Percentiles rank a stretch among this genome's conserved stretches.
phyloP scores from a whole-genome alignment of 2,113 vertebrate species.

The Coturnix japonica region DNA sequence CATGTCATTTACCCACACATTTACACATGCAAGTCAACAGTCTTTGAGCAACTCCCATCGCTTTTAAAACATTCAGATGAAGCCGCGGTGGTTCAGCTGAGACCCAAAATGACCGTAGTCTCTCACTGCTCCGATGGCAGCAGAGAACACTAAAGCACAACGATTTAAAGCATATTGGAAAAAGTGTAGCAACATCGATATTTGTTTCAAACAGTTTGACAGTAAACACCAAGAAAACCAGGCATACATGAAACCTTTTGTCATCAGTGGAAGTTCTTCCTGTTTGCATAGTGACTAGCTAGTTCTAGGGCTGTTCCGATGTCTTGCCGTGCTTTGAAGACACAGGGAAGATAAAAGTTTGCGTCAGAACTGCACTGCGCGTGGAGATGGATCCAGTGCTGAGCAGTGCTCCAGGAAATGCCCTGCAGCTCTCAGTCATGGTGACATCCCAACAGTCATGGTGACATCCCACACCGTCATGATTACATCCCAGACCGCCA shows the following conservation, averaged over 20 bases:
- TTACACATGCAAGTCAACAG: constrained; percentile 15
- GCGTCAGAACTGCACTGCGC: accelerated
- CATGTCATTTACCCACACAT: background rate
- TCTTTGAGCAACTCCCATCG: background rate
- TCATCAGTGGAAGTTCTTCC: background rate
- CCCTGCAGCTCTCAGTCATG: too few relatives aligned
- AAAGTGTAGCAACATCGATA: background rate
- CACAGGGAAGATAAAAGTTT: background rate
- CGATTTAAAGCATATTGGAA: background rate
- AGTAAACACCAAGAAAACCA: background rate
- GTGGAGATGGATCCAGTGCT: background rate
- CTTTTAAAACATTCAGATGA: background rate
- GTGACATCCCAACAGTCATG: too few relatives aligned
- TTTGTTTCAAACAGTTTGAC: background rate
- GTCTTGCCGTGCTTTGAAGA: background rate
- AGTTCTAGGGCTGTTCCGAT: background rate
- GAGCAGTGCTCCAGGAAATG: background rate
- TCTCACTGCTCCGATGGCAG: background rate
- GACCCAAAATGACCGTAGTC: background rate
- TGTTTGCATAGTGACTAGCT: constrained; percentile 55
- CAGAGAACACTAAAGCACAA: constrained; percentile 17
- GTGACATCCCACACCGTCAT: too few relatives aligned
- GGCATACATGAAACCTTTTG: background rate
- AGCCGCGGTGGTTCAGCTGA: background rate
- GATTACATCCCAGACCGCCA: too few relatives aligned